A percentile compares a stretch with the other conserved stretches of the same genome.
phyloP scores from a whole-genome alignment of 64 coral and sea anemone species.

The Actinia equina region DNA sequence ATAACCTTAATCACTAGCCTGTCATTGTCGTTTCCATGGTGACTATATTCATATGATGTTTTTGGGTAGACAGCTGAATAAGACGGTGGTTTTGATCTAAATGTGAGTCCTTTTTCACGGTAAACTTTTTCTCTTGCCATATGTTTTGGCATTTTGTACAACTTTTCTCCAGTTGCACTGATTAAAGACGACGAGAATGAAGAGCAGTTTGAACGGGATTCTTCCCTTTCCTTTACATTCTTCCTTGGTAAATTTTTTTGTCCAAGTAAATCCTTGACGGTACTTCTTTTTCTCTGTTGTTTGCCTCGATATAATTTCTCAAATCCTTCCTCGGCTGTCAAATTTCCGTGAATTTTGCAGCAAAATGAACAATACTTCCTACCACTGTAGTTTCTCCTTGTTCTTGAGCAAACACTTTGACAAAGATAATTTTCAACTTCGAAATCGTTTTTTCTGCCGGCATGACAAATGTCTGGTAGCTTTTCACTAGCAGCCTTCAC shows the following conservation, averaged over 20 bases:
- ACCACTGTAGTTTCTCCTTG: neutral
- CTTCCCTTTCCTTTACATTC: neutral
- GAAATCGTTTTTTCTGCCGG: neutral
- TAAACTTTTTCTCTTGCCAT: neutral
- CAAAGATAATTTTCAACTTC: conserved; percentile 2
- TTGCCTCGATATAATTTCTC: neutral
- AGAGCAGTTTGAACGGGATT: neutral
- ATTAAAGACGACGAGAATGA: neutral
- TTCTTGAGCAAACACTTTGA: neutral
- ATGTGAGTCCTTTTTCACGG: neutral
- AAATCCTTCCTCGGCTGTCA: neutral
- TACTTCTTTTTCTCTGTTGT: neutral
- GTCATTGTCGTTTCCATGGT: neutral
- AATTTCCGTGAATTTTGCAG: neutral
- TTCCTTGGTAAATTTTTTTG: neutral
- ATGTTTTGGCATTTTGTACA: conserved; percentile 3
- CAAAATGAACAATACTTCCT: conserved; percentile 31
- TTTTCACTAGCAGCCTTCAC: neutral
- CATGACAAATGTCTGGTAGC: neutral
- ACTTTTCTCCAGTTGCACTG: neutral
- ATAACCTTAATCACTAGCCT: conserved; percentile 12
- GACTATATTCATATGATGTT: neutral
- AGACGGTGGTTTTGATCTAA: neutral
- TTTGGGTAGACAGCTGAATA: neutral
- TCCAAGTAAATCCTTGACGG: neutral